Conservation (phyloP, 2,888 invertebrate genomes). For the Autographa gamma region DNA sequence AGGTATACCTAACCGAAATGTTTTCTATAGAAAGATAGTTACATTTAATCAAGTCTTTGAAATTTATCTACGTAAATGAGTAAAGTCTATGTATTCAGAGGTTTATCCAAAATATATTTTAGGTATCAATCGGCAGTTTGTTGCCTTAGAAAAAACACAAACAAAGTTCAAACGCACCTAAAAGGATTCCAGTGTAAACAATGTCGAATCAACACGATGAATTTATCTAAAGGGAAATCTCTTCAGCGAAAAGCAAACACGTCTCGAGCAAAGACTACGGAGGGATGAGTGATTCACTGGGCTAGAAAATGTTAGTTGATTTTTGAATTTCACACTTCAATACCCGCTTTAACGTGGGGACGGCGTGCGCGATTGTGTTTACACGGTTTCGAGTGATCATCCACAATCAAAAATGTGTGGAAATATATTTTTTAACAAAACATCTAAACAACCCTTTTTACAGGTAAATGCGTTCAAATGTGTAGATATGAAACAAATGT, state of each 20-base stretch:
- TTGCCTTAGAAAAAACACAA: conserved; percentile 61
- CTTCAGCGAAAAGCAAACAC: conserved; percentile 81
- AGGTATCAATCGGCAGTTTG: conserved; percentile 40
- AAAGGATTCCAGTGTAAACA: conserved; percentile 83
- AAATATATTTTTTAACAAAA: conserved; percentile 50
- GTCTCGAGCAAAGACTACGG: conserved; percentile 78
- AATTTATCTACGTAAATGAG: conserved; percentile 3
- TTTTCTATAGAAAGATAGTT: conserved; percentile 8
- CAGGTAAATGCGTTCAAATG: conserved; percentile 46
- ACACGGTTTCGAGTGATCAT: conserved; percentile 63
- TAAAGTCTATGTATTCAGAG: conserved; percentile 6
- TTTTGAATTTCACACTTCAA: conserved; percentile 86
- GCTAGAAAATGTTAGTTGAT: conserved; percentile 88
- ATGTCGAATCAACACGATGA: conserved; percentile 83
- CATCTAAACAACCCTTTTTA: conserved; percentile 45
- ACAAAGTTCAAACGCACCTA: conserved; percentile 73
- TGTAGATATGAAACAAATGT: conserved; percentile 42
- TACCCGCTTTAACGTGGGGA: conserved; percentile 74
- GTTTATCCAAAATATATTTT: conserved; percentile 24
- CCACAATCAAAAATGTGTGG: conserved; percentile 51
- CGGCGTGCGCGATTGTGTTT: conserved; percentile 69
- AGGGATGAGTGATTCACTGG: conserved; percentile 83
- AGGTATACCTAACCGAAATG: not conserved
- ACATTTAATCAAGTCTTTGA: too few relatives aligned
- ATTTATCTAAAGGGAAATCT: conserved; percentile 84